phyloP scores from a whole-genome alignment of 2,797 vertebrate species.

The Sebastes trivittatus region DNA sequence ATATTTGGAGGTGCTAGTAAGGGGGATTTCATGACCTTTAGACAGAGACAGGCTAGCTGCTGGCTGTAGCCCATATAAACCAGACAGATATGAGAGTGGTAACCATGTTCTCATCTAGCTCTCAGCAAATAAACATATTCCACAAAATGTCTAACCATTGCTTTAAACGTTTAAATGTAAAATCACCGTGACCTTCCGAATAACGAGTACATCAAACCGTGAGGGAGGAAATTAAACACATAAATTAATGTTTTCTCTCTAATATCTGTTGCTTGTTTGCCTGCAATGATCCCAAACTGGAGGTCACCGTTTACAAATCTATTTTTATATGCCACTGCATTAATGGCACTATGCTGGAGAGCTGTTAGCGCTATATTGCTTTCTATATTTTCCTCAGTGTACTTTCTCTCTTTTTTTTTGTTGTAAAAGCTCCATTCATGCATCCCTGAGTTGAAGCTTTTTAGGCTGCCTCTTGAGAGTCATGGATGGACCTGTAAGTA shows the following conservation, averaged over 20 bases:
- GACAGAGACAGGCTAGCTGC: neutral
- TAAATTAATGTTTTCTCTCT: neutral
- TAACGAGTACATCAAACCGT: neutral
- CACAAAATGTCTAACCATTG: neutral
- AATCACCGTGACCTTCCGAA: neutral
- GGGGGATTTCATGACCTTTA: neutral
- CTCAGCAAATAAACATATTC: neutral
- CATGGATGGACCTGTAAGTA: conserved; percentile 55
- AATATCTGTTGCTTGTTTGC: conserved; percentile 1
- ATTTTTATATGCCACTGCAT: conserved; percentile 8
- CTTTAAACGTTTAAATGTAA: neutral
- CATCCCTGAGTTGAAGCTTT: conserved; percentile 43
- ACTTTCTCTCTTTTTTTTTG: neutral
- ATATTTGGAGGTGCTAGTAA: too few relatives aligned
- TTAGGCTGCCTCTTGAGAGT: conserved; percentile 55
- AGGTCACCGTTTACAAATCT: conserved; percentile 13
- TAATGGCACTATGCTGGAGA: conserved; percentile 17
- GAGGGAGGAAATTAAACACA: conserved; percentile 1
- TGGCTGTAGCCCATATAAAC: neutral
- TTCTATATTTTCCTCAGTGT: conserved; percentile 28
- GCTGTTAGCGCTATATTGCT: conserved; percentile 33
- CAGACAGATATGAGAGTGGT: neutral
- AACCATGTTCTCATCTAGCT: neutral
- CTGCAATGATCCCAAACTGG: neutral
- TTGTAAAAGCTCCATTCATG: conserved; percentile 47